Evolutionary conservation across 2,888 invertebrate genomes (phyloP).

Genomic region (Andrena praecox): DNA sequence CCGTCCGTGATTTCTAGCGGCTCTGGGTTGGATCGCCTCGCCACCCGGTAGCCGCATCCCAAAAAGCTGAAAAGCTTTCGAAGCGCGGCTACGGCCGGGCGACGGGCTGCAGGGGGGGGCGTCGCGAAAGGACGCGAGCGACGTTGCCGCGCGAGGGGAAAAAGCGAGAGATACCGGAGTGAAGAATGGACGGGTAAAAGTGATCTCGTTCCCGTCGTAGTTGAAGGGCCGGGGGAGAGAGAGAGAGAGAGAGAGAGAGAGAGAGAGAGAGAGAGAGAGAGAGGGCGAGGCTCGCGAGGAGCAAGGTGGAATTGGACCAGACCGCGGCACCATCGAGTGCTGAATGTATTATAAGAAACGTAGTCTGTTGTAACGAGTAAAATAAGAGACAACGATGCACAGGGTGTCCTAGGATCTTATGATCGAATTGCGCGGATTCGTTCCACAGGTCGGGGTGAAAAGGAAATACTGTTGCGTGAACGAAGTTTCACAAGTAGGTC

Average conservation of each 20-base stretch:
- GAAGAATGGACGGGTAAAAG: conserved; percentile 33
- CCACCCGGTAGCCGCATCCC: conserved; percentile 10
- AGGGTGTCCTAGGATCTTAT: conserved; percentile 22
- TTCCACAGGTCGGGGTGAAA: not conserved
- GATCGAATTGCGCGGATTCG: not conserved
- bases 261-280: not conserved
- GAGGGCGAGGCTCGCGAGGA: not conserved
- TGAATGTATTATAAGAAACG: conserved; percentile 57
- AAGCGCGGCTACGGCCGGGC: not conserved
- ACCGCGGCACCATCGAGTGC: conserved; percentile 46
- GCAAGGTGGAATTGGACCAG: conserved; percentile 54
- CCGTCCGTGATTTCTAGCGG: not conserved
- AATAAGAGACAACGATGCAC: conserved; percentile 20
- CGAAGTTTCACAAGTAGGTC: no score
- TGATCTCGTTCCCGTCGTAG: conserved; percentile 30
- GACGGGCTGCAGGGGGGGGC: not conserved
- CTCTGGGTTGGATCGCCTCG: not conserved
- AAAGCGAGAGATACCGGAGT: not conserved
- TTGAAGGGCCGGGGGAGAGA: not conserved
- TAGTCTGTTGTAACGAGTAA: conserved; percentile 54
- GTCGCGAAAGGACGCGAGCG: conserved; percentile 31
- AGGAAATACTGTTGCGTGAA: no score
- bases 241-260: not conserved
- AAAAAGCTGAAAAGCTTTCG: not conserved
- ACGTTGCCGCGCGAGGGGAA: not conserved